Base-by-base conservation (phyloP, 2,888 invertebrate species). In the Theodoxus fluviatilis region DNA sequence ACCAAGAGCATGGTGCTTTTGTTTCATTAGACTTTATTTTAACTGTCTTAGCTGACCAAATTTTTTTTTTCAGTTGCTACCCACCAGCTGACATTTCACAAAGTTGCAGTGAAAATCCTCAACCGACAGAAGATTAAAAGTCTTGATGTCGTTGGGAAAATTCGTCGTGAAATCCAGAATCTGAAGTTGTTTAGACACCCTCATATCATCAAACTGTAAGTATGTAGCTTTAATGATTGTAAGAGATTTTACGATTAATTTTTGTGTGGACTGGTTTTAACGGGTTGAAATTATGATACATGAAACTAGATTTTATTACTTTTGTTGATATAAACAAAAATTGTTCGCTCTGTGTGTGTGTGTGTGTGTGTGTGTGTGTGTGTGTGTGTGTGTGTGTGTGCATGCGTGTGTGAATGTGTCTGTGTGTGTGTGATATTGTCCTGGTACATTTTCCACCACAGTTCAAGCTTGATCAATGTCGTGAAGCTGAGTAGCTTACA, bases 71-170 rank as follows among this genome's bases (percentile, higher is more conserved):
- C 84, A 92, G 92, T 98, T 84, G 99, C 98, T 12, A 96, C 96
- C 85, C 99, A 99, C 90, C 95, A 97, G 84, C 89, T 97, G 73
- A 99, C 99, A 2, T 95, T 95, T 79, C 98, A 99, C 88, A 98
- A 98, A 89, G 99, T 99, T 57, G 99, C 99, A 61, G 95, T 99
- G 0, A 99, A 99, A 88, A 98, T 99, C 78, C 89, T 99, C 59
- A 99, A 99, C 87, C 91, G 99, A 52, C 96, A 98, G 85, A 99
- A 98, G 89, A 99, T 99, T 75, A 99, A 99, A 88, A 97, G 95
- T 80, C 90, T 99, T 18, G 99, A 99, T 91, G 99, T 99, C 3
- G 99, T 99, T 35, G 97, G 98, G 1, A 99, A 99, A 89, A 99
- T 99, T 80, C 91, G 97, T 72, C 90, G 98, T 69, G 99, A 99